phyloP scores from a whole-genome alignment of 2,113 vertebrate species.

The Sphaerodactylus townsendi region DNA sequence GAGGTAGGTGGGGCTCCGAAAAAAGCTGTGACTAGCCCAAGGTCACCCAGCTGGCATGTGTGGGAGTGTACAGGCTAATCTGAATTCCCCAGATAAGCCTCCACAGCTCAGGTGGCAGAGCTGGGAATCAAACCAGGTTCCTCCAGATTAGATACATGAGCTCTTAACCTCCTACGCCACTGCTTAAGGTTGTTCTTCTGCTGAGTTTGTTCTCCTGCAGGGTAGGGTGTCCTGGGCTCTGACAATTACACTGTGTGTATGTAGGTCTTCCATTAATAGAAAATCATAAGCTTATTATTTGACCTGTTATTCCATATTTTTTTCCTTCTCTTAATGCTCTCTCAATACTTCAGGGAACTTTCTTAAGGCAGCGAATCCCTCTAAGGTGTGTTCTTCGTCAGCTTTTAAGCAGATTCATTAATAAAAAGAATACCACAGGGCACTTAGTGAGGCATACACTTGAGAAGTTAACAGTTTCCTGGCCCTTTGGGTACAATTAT shows the following conservation, averaged over 20 bases:
- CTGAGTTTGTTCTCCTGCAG: too few relatives aligned
- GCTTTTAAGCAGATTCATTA: background rate
- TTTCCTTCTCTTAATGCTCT: conserved; percentile 31
- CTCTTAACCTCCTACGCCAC: too few relatives aligned
- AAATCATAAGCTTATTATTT: background rate
- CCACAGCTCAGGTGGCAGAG: too few relatives aligned
- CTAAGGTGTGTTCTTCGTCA: conserved; percentile 12
- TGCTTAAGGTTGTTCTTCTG: too few relatives aligned
- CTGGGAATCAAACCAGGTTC: too few relatives aligned
- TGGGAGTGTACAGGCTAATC: too few relatives aligned
- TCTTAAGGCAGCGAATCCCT: conserved; percentile 6
- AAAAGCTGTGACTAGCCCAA: too few relatives aligned
- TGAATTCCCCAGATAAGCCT: too few relatives aligned
- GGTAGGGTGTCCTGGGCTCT: too few relatives aligned
- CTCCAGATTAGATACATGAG: too few relatives aligned
- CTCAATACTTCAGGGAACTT: conserved; percentile 9
- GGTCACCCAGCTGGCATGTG: too few relatives aligned
- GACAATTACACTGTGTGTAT: background rate
- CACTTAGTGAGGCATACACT: conserved; percentile 16
- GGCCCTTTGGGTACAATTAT: fast-evolving
- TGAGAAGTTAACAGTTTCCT: background rate
- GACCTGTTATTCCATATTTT: conserved; percentile 27
- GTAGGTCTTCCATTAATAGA: conserved; percentile 40
- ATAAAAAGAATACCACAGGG: background rate
- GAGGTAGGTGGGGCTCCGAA: too few relatives aligned